phyloP scores from a whole-genome alignment of 1,140 invertebrate species.

The Brachionus asplanchnoidis region DNA sequence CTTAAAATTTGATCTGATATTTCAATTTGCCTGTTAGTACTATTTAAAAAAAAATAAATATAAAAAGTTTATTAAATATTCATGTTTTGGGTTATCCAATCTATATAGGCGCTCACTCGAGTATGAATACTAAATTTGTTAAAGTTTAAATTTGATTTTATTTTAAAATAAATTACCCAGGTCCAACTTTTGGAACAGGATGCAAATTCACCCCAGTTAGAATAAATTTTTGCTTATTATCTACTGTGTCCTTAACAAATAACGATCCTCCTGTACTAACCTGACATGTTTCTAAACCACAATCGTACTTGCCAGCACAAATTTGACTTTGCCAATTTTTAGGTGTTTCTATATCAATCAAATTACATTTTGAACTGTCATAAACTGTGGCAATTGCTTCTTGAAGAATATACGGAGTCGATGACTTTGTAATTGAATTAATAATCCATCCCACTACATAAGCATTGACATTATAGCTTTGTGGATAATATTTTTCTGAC shows the following conservation, averaged over 20 bases:
- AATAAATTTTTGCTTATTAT: background rate
- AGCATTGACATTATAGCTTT: background rate
- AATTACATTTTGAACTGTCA: background rate
- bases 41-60: too few relatives aligned
- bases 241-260: background rate
- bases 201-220: background rate
- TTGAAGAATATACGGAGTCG: background rate
- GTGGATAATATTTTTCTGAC: background rate
- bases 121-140: conserved; percentile 19
- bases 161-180: conserved; percentile 20
- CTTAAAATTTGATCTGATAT: too few relatives aligned
- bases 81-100: conserved; percentile 19
- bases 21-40: too few relatives aligned
- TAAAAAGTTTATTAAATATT: background rate
- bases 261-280: conserved; percentile 15
- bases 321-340: conserved; percentile 24
- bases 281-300: conserved; percentile 29
- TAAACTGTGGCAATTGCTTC: background rate
- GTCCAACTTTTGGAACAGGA: background rate
- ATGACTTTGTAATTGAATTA: background rate
- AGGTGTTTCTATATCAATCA: background rate
- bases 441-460: background rate
- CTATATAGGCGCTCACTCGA: background rate
- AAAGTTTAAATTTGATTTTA: background rate
- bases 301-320: background rate